phyloP scores from a whole-genome alignment of 2,888 invertebrate species.

The Palloptera scutellata region DNA sequence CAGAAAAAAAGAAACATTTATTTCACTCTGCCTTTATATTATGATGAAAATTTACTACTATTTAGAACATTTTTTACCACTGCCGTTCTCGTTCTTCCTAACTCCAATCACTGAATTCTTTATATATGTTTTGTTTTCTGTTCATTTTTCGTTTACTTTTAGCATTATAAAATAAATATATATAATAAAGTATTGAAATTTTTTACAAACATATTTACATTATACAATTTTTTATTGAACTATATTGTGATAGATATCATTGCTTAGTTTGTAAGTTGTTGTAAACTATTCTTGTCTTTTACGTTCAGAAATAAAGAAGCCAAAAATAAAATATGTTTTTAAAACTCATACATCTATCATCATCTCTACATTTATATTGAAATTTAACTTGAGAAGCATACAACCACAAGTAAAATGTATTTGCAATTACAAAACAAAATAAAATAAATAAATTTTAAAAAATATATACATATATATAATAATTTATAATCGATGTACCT shows the following conservation, averaged over 20 bases:
- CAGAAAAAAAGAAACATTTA: conserved; percentile 38
- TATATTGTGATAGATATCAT: conserved; percentile 2
- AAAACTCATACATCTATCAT: not conserved
- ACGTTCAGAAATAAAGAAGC: not conserved
- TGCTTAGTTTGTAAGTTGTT: not conserved
- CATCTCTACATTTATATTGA: conserved; percentile 11
- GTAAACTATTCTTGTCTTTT: not conserved
- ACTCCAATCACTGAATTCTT: conserved; percentile 16
- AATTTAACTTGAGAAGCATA: conserved; percentile 11
- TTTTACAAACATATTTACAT: conserved; percentile 23
- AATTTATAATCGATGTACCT: too few relatives aligned
- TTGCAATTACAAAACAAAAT: not conserved
- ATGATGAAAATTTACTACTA: conserved; percentile 23
- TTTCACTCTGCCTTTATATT: conserved; percentile 39
- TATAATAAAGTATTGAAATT: conserved; percentile 7
- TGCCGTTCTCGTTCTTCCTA: not conserved
- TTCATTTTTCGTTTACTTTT: conserved; percentile 42
- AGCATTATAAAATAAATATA: conserved; percentile 29
- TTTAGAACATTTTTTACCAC: conserved; percentile 17
- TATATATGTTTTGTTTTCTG: conserved; percentile 33
- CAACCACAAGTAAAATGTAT: conserved; percentile 18
- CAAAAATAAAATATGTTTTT: too few relatives aligned
- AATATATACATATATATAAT: too few relatives aligned
- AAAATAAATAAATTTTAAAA: conserved; percentile 1
- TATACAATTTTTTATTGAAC: conserved; percentile 29